These are phyloP conservation scores for Torymus tubicola DNA, from an alignment of 2,888 invertebrate genomes.

Conservation along the genomic window DNA sequence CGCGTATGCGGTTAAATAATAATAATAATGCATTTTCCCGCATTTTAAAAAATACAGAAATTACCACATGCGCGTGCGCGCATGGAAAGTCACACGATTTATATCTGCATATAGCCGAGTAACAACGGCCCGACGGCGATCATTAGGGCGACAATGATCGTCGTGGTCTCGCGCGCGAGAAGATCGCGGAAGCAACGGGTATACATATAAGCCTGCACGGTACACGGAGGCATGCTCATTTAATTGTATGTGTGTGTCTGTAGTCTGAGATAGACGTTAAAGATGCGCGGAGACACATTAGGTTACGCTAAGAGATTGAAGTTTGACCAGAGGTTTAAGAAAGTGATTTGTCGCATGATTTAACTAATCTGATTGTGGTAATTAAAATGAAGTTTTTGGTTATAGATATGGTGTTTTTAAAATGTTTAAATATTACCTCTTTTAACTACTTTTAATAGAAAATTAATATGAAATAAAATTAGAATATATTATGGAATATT, in stretches of 20 bases:
- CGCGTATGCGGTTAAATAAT: too few species aligned
- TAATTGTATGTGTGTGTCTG: not conserved
- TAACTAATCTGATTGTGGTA: too few species aligned
- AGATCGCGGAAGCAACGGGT: constrained; percentile 7
- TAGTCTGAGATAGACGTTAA: not conserved
- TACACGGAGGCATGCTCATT: not conserved
- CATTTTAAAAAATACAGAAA: not conserved
- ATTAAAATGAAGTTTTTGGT: too few species aligned
- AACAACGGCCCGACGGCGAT: constrained; percentile 9
- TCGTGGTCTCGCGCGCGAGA: not conserved
- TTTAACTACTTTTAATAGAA: too few species aligned
- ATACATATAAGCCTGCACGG: not conserved
- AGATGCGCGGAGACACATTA: not conserved
- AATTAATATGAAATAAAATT: too few species aligned
- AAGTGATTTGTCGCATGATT: too few species aligned
- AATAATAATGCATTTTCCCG: not conserved
- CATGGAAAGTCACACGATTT: constrained; percentile 5
- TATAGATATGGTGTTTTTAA: too few species aligned
- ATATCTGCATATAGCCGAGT: not conserved
- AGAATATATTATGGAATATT: too few species aligned
- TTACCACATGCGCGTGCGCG: not conserved
- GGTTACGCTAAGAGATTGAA: too few species aligned
- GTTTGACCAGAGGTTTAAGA: too few species aligned
- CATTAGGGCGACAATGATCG: constrained; percentile 20
- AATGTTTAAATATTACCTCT: too few species aligned